Base-by-base conservation (phyloP, 2,113 vertebrate genomes). In the Charadrius vociferus region DNA sequence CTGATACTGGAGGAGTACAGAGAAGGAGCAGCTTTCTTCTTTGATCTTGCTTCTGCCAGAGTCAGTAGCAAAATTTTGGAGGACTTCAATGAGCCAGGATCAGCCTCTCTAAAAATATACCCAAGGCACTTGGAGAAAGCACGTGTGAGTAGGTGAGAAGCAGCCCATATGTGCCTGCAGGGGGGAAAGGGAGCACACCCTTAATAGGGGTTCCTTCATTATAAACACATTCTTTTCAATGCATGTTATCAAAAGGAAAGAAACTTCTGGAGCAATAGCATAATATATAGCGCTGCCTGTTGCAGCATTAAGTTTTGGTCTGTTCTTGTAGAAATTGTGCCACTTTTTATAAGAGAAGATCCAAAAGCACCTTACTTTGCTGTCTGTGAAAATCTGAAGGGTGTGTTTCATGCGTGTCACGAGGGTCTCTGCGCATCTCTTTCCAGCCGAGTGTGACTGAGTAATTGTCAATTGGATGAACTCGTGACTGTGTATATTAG, bases 211-310 rank as follows among this genome's bases (percentile, higher is more conserved):
- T 50, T 93, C 52, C 23, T 84, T 66, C n/a, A 7, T 86, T 81
- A 56, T 26, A 26, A 73, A 30, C 52, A 14, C 0, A 0, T 71
- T 82, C 37, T 14, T 90, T 87, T 73, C 83, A 45, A n/a, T 66
- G 45, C 10, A 1, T 43, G 12, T 43, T 92, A 74, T 24, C 11
- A 37, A 68, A 88, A 74, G 24, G 55, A 87, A 45, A 59, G 16
- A 66, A 73, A 50, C 32, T 50, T 82, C 10, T 50, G 37, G 58
- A 53, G 24, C 0, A 0, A 11, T 16, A 36, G 37, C 0, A 0
- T 86, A 49, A 41, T 3, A 0, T 5, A 14, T 59, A 45, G 27
- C 10, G 6, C 53, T 88, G 45, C 50, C 16, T 72, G 12, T 53
- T 59, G 55, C 39, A 55, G 47, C 10, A 2, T 0, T 55, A 41